A percentile compares a stretch with the other conserved stretches of the same genome.
Evolutionary conservation across 2,113 vertebrate species (phyloP).

Genomic region (Halcyon senegalensis): DNA sequence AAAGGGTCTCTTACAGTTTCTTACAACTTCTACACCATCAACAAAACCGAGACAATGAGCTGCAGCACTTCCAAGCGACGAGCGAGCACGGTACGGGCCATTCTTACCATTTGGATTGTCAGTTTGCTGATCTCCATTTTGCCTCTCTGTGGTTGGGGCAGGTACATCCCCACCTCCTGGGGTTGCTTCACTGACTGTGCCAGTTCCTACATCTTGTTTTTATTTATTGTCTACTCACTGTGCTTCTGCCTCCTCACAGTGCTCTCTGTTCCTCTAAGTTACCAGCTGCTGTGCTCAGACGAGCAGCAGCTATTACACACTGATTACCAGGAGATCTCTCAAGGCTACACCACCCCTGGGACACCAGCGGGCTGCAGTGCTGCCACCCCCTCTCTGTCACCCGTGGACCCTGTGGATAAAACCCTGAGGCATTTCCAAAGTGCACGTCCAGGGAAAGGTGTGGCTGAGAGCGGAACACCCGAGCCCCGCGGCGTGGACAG

Average conservation of each 20-base stretch:
- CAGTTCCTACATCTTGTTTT: constrained; percentile 82
- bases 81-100: constrained; percentile 75
- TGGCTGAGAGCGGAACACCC: background rate
- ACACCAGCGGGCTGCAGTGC: constrained; percentile 71
- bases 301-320: constrained; percentile 76
- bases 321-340: constrained; percentile 74
- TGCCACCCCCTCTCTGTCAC: constrained; percentile 63
- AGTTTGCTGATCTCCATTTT: constrained; percentile 85
- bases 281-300: constrained; percentile 88
- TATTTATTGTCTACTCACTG: constrained; percentile 81
- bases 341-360: constrained; percentile 65
- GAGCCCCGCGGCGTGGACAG: background rate
- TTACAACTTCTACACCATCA: constrained; percentile 89
- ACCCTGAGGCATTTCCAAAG: constrained; percentile 73
- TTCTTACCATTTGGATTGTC: constrained; percentile 81
- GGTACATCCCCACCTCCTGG: constrained; percentile 82
- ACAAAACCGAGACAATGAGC: constrained; percentile 42
- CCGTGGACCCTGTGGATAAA: constrained; percentile 74
- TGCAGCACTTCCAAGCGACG: constrained; percentile 60
- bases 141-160: constrained; percentile 92
- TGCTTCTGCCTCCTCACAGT: constrained; percentile 81
- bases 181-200: constrained; percentile 86
- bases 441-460: constrained; percentile 12
- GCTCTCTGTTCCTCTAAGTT: constrained; percentile 85
- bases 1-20: constrained; percentile 89